These are phyloP conservation scores for Acromyrmex charruanus DNA, from an alignment of 1,140 invertebrate genomes.

Conservation along the genomic window DNA sequence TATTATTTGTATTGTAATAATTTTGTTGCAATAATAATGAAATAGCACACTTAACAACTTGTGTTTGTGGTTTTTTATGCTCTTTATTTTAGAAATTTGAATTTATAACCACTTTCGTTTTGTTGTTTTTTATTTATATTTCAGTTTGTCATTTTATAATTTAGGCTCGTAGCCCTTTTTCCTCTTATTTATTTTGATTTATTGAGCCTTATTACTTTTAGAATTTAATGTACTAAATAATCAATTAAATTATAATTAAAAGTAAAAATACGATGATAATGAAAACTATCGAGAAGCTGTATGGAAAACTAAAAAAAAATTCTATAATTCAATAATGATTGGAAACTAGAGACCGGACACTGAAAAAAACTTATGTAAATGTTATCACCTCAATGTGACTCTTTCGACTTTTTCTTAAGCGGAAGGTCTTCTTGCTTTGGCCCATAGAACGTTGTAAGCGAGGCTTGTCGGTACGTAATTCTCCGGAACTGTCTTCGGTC, in stretches of 20 bases:
- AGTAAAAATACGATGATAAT: neutral
- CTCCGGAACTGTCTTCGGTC: slow-evolving; percentile 89
- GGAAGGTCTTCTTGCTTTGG: slow-evolving; percentile 97
- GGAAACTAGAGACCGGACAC: neutral
- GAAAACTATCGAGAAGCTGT: neutral
- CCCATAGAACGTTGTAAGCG: slow-evolving; percentile 96
- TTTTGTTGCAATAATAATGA: too few relatives aligned
- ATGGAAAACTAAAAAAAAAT: slow-evolving; percentile 1
- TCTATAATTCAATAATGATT: neutral
- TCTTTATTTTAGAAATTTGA: too few relatives aligned
- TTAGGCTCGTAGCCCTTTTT: too few relatives aligned
- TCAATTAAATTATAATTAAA: neutral
- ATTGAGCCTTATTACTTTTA: neutral
- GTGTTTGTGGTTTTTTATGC: too few relatives aligned
- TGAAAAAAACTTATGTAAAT: slow-evolving; percentile 3
- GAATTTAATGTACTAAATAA: neutral
- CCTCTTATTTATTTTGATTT: too few relatives aligned
- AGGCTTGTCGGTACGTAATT: slow-evolving; percentile 89
- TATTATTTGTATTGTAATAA: too few relatives aligned
- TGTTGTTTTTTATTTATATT: too few relatives aligned
- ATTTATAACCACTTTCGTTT: too few relatives aligned
- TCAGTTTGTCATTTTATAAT: too few relatives aligned
- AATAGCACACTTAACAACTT: too few relatives aligned
- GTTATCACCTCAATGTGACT: slow-evolving; percentile 85
- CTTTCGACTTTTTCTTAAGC: slow-evolving; percentile 92